These are phyloP conservation scores for Pterois miles DNA, from an alignment of 2,797 vertebrate species.

Conservation along the genomic window DNA sequence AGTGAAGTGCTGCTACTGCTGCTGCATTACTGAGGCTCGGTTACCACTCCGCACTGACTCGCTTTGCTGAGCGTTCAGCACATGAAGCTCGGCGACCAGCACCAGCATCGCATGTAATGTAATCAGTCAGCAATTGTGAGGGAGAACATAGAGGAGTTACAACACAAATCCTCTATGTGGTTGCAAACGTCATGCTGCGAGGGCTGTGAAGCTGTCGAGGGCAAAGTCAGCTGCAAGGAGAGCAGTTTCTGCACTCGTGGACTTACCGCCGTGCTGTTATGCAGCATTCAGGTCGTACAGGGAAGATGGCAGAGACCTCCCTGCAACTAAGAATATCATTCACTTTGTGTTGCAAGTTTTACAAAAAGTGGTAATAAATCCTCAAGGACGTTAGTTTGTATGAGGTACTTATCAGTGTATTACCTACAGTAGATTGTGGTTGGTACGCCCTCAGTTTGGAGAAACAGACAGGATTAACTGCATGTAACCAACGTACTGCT, in stretches of 20 bases:
- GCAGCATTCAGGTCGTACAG: not conserved
- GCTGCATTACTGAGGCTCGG: not conserved
- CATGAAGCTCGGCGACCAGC: constrained; percentile 1
- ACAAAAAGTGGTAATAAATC: not conserved
- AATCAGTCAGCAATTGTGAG: constrained; percentile 8
- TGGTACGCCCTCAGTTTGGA: too few relatives aligned
- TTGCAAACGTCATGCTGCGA: not conserved
- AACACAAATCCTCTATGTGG: constrained; percentile 5
- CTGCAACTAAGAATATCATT: not conserved
- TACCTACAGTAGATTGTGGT: too few relatives aligned
- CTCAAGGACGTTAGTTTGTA: too few relatives aligned
- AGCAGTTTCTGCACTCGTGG: not conserved
- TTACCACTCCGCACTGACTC: constrained; percentile 2
- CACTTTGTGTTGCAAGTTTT: not conserved
- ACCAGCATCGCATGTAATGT: not conserved
- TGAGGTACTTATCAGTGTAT: too few relatives aligned
- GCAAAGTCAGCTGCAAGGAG: not conserved
- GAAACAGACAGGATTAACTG: too few relatives aligned
- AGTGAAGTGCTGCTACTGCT: constrained; percentile 12
- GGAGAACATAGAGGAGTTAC: constrained; percentile 2
- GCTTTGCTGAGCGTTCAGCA: not conserved
- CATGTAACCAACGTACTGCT: too few relatives aligned
- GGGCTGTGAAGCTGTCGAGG: not conserved
- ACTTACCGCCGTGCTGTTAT: not conserved
- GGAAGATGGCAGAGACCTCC: not conserved